These are phyloP conservation scores for Bilobella aurantiaca DNA, from an alignment of 1,140 invertebrate genomes.

Conservation along the genomic window DNA sequence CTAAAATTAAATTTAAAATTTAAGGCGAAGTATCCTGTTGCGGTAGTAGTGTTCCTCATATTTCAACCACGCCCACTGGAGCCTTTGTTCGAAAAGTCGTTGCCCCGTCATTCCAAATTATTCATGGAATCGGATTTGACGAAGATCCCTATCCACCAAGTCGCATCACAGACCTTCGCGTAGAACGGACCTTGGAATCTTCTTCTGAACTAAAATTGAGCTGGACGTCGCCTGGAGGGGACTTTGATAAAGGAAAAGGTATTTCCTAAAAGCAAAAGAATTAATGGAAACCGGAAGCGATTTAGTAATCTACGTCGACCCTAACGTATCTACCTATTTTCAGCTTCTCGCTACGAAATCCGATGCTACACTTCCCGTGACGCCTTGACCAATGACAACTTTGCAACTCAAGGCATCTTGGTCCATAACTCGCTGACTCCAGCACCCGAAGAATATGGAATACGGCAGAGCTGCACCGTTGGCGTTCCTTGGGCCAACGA, in stretches of 20 bases:
- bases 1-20: constrained; percentile 11
- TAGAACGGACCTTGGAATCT: constrained; percentile 34
- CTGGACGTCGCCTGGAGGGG: constrained; percentile 39
- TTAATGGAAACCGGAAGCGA: too few relatives aligned
- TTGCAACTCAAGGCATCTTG: constrained; percentile 36
- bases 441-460: constrained; percentile 34
- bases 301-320: neutral
- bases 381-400: constrained; percentile 36
- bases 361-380: constrained; percentile 37
- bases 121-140: constrained; percentile 28
- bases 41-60: constrained; percentile 36
- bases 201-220: constrained; percentile 36
- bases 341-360: constrained; percentile 36
- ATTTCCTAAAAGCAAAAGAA: constrained; percentile 8
- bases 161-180: constrained; percentile 34
- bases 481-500: constrained; percentile 38
- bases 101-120: constrained; percentile 33
- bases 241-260: constrained; percentile 39
- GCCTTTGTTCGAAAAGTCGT: constrained; percentile 34
- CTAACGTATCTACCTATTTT: constrained; percentile 10
- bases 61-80: constrained; percentile 34
- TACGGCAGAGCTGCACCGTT: constrained; percentile 35
- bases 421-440: constrained; percentile 37
- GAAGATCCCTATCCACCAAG: constrained; percentile 36
- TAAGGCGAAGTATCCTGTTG: constrained; percentile 34